Evolutionary conservation across 1,140 invertebrate genomes (phyloP).

Genomic region (Nautilus pompilius): DNA sequence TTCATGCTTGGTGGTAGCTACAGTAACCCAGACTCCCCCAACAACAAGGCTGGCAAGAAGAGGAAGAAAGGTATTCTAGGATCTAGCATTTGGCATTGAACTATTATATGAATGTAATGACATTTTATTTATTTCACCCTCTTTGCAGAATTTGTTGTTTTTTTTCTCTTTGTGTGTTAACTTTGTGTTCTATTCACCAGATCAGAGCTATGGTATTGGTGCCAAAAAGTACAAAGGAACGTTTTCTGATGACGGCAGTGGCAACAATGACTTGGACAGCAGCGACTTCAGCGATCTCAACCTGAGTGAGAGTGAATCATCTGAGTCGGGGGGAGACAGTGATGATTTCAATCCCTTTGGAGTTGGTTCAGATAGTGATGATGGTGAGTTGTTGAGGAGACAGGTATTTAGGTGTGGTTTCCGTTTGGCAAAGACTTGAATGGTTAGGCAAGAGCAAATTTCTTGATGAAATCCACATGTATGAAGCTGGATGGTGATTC

Average conservation of each 20-base stretch:
- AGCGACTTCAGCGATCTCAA: conserved; percentile 29
- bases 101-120: neutral
- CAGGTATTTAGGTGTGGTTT: too few species aligned
- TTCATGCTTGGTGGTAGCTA: conserved; percentile 65
- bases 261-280: conserved; percentile 13
- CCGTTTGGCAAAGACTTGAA: neutral
- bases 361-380: conserved; percentile 76
- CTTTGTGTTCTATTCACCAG: conserved; percentile 50
- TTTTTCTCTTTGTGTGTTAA: too few species aligned
- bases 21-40: conserved; percentile 20
- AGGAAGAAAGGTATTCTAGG: conserved; percentile 38
- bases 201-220: conserved; percentile 30
- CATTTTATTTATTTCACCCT: neutral
- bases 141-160: too few species aligned
- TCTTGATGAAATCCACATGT: too few species aligned
- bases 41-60: conserved; percentile 29
- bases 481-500: too few species aligned
- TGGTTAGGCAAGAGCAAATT: too few species aligned
- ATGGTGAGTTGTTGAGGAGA: conserved; percentile 58
- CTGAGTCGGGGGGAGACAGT: conserved; percentile 30
- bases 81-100: neutral
- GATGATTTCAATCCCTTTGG: conserved; percentile 85
- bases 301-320: conserved; percentile 23
- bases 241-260: conserved; percentile 16
- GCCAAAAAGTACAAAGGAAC: conserved; percentile 63